Conservation (phyloP, 2,797 vertebrate genomes). For the Tragopan temminckii region DNA sequence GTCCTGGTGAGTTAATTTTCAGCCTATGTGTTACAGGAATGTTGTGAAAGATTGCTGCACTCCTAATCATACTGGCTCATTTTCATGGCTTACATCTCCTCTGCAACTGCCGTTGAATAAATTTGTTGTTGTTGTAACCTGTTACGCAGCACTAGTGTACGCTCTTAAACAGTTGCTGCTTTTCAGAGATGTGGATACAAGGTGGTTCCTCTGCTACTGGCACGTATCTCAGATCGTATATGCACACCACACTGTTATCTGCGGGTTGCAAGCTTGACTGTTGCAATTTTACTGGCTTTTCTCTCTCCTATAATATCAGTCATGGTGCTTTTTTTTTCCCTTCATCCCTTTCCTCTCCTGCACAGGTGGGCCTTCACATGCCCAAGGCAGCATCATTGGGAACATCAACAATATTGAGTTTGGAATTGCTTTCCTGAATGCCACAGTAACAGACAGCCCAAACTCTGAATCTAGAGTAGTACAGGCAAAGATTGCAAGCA, state of each 20-base stretch:
- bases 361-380: conserved; percentile 91
- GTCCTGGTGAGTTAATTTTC: conserved; percentile 87
- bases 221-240: accelerated
- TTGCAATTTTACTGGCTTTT: conserved; percentile 1
- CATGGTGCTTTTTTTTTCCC: not conserved
- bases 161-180: not conserved
- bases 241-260: not conserved
- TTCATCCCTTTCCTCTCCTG: not conserved
- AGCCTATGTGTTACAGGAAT: accelerated
- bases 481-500: conserved; percentile 90
- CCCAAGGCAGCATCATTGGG: conserved; percentile 92
- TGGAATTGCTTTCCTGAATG: conserved; percentile 92
- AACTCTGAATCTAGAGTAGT: conserved; percentile 83
- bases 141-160: not conserved
- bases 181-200: not conserved
- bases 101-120: not conserved
- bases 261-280: conserved; percentile 8
- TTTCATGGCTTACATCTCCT: not conserved
- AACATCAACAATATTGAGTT: conserved; percentile 94
- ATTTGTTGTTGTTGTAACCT: not conserved
- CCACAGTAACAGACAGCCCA: conserved; percentile 84
- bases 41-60: not conserved
- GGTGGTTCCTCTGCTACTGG: not conserved
- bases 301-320: not conserved
- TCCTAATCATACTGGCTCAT: not conserved